Evolutionary conservation across 2,888 invertebrate species (phyloP).

Genomic region (Operophtera brumata): DNA sequence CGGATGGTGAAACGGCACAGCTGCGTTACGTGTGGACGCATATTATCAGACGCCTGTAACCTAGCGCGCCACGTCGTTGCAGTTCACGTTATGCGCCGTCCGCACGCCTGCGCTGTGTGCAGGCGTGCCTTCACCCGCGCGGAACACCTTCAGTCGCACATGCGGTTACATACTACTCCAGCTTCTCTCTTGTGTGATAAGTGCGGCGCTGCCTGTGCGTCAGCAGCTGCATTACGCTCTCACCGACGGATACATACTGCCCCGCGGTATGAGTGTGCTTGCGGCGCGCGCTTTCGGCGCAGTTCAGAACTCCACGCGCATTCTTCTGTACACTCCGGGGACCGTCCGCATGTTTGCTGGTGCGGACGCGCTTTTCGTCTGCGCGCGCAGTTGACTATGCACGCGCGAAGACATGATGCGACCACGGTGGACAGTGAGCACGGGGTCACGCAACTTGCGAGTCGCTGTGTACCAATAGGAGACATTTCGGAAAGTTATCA

Average conservation of each 20-base stretch:
- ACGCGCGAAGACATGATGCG: conserved; percentile 62
- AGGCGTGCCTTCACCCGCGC: conserved; percentile 70
- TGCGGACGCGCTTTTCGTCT: conserved; percentile 81
- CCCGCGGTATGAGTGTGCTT: conserved; percentile 68
- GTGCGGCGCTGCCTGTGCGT: conserved; percentile 78
- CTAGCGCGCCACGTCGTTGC: conserved; percentile 75
- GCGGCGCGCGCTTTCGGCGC: conserved; percentile 79
- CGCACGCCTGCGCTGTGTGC: conserved; percentile 73
- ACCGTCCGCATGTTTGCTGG: conserved; percentile 56
- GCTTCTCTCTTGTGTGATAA: conserved; percentile 75
- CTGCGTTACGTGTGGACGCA: conserved; percentile 78
- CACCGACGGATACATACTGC: conserved; percentile 66
- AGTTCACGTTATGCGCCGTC: conserved; percentile 68
- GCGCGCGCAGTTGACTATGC: conserved; percentile 76
- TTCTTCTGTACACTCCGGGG: conserved; percentile 77
- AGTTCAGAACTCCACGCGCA: conserved; percentile 77
- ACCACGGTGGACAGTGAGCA: conserved; percentile 41
- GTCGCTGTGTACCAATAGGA: too few species aligned
- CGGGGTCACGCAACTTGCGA: too few species aligned
- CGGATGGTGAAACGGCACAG: conserved; percentile 63
- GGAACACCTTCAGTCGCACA: conserved; percentile 74
- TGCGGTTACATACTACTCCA: conserved; percentile 60
- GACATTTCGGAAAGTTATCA: too few species aligned
- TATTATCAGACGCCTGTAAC: conserved; percentile 71
- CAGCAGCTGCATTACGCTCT: conserved; percentile 74